A percentile compares a stretch with the other conserved stretches of the same genome.
Evolutionary conservation across 2,113 vertebrate species (phyloP).

Genomic region (Anarrhichthys ocellatus): DNA sequence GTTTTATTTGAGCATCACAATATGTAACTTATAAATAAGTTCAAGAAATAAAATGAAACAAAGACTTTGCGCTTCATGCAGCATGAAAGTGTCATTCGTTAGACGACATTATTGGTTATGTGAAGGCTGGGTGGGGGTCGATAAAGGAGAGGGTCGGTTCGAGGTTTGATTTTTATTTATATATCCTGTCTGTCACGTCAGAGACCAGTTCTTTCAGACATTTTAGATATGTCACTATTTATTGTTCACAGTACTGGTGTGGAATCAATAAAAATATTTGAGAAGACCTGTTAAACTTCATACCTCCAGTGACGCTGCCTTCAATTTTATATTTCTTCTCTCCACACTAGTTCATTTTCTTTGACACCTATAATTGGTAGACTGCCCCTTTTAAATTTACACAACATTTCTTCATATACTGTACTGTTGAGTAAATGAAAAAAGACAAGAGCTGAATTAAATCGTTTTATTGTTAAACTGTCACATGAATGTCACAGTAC

Average conservation of each 20-base stretch:
- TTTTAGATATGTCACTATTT: not conserved
- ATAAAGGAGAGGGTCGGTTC: not conserved
- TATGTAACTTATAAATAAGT: not conserved
- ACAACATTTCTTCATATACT: not conserved
- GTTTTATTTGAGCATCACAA: not conserved
- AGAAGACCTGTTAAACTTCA: not conserved
- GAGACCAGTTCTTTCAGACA: not conserved
- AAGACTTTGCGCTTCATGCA: not conserved
- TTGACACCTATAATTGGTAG: not conserved
- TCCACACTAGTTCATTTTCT: not conserved
- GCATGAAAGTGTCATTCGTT: not conserved
- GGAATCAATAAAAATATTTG: not conserved
- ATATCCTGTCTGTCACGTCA: too few species aligned
- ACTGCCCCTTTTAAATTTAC: not conserved
- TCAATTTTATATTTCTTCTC: not conserved
- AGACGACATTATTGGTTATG: too few species aligned
- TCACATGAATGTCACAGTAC: conserved; percentile 10
- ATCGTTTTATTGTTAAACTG: not conserved
- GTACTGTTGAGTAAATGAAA: not conserved
- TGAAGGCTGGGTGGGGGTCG: too few species aligned
- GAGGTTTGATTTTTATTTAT: too few species aligned
- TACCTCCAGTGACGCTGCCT: not conserved
- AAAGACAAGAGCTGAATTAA: not conserved
- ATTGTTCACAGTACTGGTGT: too few species aligned
- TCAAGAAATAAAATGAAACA: not conserved